Evolutionary conservation across 2,113 vertebrate species (phyloP).

Genomic region (Athene noctua): DNA sequence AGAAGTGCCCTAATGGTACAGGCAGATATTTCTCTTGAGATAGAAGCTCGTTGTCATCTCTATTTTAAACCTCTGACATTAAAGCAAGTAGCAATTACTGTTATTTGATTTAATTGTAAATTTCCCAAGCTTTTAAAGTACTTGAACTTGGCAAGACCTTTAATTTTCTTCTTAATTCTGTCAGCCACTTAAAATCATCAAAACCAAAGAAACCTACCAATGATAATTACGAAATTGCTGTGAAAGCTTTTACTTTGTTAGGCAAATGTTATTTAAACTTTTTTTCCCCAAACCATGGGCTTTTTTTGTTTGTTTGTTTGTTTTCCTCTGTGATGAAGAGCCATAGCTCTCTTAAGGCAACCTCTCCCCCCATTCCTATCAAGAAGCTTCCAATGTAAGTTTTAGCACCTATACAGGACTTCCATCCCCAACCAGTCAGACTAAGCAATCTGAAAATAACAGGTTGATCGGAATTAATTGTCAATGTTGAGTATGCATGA

Average conservation of each 20-base stretch:
- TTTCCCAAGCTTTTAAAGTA: background rate
- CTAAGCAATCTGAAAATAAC: background rate
- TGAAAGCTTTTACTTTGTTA: background rate
- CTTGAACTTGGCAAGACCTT: background rate
- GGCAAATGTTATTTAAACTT: background rate
- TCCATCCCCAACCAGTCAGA: background rate
- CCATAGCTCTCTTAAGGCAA: background rate
- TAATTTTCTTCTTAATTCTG: background rate
- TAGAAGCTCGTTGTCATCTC: background rate
- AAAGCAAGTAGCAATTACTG: background rate
- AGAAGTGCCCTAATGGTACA: background rate
- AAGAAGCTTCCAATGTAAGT: background rate
- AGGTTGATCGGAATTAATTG: background rate
- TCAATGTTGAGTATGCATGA: background rate
- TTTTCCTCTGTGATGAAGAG: background rate
- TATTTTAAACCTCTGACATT: background rate
- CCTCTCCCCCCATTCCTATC: background rate
- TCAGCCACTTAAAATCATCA: background rate
- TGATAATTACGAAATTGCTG: background rate
- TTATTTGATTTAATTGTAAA: background rate
- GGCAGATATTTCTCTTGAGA: background rate
- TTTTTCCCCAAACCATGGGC: rapidly evolving
- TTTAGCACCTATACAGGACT: background rate
- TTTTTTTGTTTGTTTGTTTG: background rate
- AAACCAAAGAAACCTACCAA: background rate